Evolutionary conservation across 2,797 vertebrate genomes (phyloP), one percentile per base, ranked within the genome.

Genomic region (Pygocentrus nattereri): DNA sequence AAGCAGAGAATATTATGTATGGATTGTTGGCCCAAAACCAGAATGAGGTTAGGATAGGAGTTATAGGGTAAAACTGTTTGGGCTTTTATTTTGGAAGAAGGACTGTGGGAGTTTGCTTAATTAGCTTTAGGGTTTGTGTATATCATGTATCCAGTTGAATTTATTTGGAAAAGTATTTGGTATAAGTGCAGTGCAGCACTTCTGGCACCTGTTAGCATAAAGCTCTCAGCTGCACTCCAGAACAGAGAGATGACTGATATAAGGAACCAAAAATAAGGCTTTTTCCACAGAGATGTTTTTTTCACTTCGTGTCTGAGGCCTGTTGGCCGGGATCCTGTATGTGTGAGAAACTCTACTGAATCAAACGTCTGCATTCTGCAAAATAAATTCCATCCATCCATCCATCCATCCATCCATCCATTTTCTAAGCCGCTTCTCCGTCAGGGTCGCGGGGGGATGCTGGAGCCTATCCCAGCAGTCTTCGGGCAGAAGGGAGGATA

Each of bases 111-210:
- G 34, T 6, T 67, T 11, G 16, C 19, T 21, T 47, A 69, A 69
- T 69, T 47, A 69, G n/a, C 38, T 69, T 47, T 47, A 38, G 18
- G 27, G 10, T 64, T 31, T 30, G 8, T 68, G 38, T 25, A 15
- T 65, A 15, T 38, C 31, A 38, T 65, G 19, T 65, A n/a, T 69
- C 38, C 67, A 25, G 38, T 16, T 47, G 19, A 15, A 25, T 69
- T 13, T 25, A n/a, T 18, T 47, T 67, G 64, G 64, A 67, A 67
- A 67, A 65, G n/a, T n/a, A n/a, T n/a, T n/a, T n/a, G n/a, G n/a
- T n/a, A n/a, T 65, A 21, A 65, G 18, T 41, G 38, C 34, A 67
- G 19, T 67, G 21, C 64, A 44, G 18, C 5, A n/a, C 38, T 67
- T 44, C 23, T 67, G 64, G 64, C 64, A 67, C 34, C 19, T 34